phyloP scores from a whole-genome alignment of 2,888 invertebrate genomes.

The Morpho helenor region DNA sequence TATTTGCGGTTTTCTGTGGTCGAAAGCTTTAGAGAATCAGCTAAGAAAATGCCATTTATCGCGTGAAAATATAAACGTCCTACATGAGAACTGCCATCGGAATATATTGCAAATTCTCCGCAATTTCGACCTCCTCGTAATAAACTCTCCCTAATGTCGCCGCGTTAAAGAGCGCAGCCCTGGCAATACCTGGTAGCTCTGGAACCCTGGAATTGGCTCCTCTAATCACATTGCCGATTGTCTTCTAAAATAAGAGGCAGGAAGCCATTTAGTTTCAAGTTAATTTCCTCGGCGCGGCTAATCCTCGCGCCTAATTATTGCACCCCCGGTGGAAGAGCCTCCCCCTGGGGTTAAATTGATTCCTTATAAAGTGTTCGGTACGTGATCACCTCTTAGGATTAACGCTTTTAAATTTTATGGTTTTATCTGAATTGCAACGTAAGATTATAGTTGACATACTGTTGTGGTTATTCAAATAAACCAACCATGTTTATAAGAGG shows the following conservation, averaged over 20 bases:
- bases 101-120: slow-evolving; percentile 1
- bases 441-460: not conserved
- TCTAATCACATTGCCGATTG: slow-evolving; percentile 35
- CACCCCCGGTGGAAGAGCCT: slow-evolving; percentile 30
- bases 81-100: not conserved
- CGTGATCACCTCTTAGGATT: slow-evolving; percentile 32
- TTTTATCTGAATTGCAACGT: not conserved
- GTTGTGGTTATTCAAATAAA: not conserved
- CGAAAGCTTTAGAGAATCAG: no score
- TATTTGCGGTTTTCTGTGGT: no score
- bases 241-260: slow-evolving; percentile 35
- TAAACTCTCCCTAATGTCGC: slow-evolving; percentile 15
- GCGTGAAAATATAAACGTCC: no score
- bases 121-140: slow-evolving; percentile 13
- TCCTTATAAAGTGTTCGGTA: slow-evolving; percentile 33
- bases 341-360: slow-evolving; percentile 36
- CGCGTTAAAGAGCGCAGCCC: slow-evolving; percentile 7
- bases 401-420: slow-evolving; percentile 21
- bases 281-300: slow-evolving; percentile 62
- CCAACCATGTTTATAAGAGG: no score
- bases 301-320: slow-evolving; percentile 68
- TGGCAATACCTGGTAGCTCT: slow-evolving; percentile 11
- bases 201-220: slow-evolving; percentile 10
- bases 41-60: no score
- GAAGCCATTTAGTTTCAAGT: slow-evolving; percentile 54